Conservation (phyloP, 2,888 invertebrate genomes). For the Alsophila aescularia region DNA sequence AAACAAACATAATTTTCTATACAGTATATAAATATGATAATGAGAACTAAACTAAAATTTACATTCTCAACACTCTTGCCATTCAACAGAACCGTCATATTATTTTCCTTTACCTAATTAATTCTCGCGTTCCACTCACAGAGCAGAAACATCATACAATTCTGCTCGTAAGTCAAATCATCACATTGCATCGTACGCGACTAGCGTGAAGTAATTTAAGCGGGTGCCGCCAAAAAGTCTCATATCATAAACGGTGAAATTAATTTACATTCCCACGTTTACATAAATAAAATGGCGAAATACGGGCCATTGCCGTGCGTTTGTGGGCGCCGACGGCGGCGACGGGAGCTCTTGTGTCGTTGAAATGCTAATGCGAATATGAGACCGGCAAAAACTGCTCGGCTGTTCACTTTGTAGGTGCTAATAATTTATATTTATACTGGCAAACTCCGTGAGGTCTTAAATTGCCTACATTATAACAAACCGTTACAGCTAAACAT, state of each 20-base stretch:
- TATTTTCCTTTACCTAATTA: conserved; percentile 13
- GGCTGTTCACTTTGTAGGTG: conserved; percentile 57
- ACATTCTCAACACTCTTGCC: neutral
- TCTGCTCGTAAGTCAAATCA: conserved; percentile 29
- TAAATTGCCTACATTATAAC: conserved; percentile 18
- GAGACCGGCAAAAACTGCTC: conserved; percentile 62
- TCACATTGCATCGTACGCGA: conserved; percentile 38
- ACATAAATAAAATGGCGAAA: conserved; percentile 64
- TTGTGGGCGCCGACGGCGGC: conserved; percentile 42
- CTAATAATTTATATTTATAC: conserved; percentile 63
- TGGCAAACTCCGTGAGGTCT: conserved; percentile 13
- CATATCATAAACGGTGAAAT: conserved; percentile 69
- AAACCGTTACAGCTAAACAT: neutral
- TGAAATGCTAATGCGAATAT: conserved; percentile 68
- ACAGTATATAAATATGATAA: no score
- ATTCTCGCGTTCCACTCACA: conserved; percentile 8
- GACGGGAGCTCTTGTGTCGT: conserved; percentile 45
- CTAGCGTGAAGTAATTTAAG: conserved; percentile 52
- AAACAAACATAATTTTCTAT: no score
- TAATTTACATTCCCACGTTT: conserved; percentile 75
- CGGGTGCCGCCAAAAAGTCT: conserved; percentile 60
- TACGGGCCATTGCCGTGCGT: conserved; percentile 56
- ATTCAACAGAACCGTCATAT: neutral
- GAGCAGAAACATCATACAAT: conserved; percentile 14
- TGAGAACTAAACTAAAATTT: no score